Percentiles rank a stretch among this genome's conserved stretches.
phyloP scores from a whole-genome alignment of 2,113 vertebrate species.

The Corythaeola cristata region DNA sequence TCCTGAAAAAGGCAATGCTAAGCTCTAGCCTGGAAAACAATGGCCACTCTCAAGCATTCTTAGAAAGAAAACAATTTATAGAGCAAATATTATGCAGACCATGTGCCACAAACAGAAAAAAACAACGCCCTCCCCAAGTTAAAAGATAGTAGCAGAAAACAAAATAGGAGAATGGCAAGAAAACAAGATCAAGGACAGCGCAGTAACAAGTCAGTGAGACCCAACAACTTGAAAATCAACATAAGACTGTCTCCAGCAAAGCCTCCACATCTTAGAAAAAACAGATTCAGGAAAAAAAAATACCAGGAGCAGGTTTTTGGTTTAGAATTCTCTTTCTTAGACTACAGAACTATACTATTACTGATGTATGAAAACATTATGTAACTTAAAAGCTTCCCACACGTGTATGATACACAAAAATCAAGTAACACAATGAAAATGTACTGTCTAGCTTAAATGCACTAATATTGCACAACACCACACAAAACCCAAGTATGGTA shows the following conservation, averaged over 20 bases:
- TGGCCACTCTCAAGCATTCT: not conserved
- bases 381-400: not conserved
- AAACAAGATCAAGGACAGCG: not conserved
- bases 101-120: rapidly evolving
- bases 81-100: not conserved
- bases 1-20: not conserved
- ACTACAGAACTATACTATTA: not conserved
- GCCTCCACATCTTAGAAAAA: not conserved
- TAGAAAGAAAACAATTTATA: not conserved
- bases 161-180: not conserved
- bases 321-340: not conserved
- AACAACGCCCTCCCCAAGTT: not conserved
- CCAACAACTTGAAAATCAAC: not conserved
- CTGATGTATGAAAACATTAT: not conserved
- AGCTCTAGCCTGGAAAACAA: not conserved
- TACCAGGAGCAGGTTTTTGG: rapidly evolving
- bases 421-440: not conserved
- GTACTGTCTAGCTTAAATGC: not conserved
- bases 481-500: not conserved
- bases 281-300: not conserved
- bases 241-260: rapidly evolving
- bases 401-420: not conserved
- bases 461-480: not conserved
- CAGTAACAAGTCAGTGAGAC: rapidly evolving
- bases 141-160: not conserved